phyloP scores from a whole-genome alignment of 1,140 invertebrate genomes.

The Ectropis grisescens region DNA sequence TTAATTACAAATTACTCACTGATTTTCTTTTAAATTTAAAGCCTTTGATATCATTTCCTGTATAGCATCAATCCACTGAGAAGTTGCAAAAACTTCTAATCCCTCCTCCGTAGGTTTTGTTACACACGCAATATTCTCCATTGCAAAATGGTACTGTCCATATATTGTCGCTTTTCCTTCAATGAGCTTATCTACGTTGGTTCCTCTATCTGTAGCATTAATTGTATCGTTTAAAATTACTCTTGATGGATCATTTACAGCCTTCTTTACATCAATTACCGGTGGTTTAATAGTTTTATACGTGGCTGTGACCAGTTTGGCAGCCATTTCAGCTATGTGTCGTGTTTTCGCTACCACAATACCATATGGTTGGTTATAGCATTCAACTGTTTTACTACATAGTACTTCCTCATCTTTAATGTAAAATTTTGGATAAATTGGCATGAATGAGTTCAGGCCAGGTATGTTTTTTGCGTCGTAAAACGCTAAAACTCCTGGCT shows the following conservation, averaged over 20 bases:
- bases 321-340: constrained; percentile 71
- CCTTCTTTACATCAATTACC: constrained; percentile 14
- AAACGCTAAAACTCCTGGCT: constrained; percentile 42
- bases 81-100: constrained; percentile 71
- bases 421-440: constrained; percentile 4
- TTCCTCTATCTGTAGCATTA: constrained; percentile 19
- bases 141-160: constrained; percentile 26
- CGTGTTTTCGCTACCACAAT: constrained; percentile 75
- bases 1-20: too few species aligned
- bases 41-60: constrained; percentile 66
- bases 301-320: constrained; percentile 73
- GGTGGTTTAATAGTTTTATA: constrained; percentile 11
- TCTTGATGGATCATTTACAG: constrained; percentile 13
- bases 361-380: constrained; percentile 78
- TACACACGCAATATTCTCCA: constrained; percentile 72
- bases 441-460: constrained; percentile 72
- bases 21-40: constrained; percentile 5
- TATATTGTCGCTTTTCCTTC: constrained; percentile 21
- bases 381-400: constrained; percentile 55
- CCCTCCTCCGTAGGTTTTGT: constrained; percentile 74
- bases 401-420: constrained; percentile 66
- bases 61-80: constrained; percentile 73
- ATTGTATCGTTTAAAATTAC: background rate
- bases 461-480: constrained; percentile 80
- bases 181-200: constrained; percentile 38